Conservation (phyloP, 1,140 invertebrate genomes). For the Cydia pomonella region DNA sequence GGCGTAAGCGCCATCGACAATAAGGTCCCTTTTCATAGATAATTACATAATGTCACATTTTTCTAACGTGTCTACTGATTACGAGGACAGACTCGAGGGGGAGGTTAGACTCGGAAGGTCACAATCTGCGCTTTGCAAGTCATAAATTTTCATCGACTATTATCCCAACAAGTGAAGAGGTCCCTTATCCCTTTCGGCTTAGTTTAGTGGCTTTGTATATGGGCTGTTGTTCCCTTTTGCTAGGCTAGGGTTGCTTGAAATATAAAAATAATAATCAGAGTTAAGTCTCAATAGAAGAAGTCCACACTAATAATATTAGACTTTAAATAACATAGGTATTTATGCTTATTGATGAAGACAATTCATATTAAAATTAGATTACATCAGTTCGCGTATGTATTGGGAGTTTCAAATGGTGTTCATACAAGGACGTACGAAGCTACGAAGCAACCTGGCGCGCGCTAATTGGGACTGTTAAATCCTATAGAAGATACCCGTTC, state of each 20-base stretch:
- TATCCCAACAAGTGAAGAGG: constrained; percentile 6
- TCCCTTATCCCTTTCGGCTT: background rate
- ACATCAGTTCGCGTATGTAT: too few species aligned
- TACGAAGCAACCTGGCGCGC: too few species aligned
- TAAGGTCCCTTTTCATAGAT: too few species aligned
- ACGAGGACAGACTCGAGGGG: background rate
- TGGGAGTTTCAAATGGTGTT: too few species aligned
- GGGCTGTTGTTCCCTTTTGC: background rate
- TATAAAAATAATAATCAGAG: constrained; percentile 1
- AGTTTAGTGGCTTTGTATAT: background rate
- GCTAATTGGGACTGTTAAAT: too few species aligned
- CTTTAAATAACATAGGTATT: too few species aligned
- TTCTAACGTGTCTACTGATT: background rate
- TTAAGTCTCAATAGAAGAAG: background rate
- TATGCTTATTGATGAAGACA: background rate
- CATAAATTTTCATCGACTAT: constrained; percentile 26
- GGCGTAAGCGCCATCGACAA: too few species aligned
- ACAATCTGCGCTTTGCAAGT: constrained; percentile 15
- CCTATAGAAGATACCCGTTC: too few species aligned
- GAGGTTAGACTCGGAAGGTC: background rate
- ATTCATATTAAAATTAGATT: background rate
- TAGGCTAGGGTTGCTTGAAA: background rate
- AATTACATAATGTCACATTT: too few species aligned
- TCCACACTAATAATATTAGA: background rate
- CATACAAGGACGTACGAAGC: too few species aligned